Conservation (phyloP, 2,113 vertebrate species). For the Notarius quadriscutis region DNA sequence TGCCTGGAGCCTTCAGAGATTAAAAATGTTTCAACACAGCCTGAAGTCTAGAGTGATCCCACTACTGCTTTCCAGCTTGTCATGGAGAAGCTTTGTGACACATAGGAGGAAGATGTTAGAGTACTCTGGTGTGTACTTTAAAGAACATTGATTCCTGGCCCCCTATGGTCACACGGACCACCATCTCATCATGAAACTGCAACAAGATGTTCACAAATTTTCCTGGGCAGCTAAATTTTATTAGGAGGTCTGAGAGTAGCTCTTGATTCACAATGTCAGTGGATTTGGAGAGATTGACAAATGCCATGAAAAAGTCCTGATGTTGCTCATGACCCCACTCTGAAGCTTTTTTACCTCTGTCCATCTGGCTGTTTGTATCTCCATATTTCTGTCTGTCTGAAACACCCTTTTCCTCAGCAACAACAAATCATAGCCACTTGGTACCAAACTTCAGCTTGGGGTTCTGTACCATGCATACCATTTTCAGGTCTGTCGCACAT, state of each 20-base stretch:
- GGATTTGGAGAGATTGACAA: too few relatives aligned
- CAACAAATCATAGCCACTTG: too few relatives aligned
- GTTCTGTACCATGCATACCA: too few relatives aligned
- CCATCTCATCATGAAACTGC: not conserved
- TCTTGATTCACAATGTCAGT: not conserved
- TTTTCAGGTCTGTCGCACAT: too few relatives aligned
- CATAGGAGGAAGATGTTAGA: constrained; percentile 18
- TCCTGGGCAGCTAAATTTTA: not conserved
- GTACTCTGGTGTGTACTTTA: not conserved
- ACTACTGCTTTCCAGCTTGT: not conserved
- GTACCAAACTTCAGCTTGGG: too few relatives aligned
- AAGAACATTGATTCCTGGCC: not conserved
- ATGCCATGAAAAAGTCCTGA: too few relatives aligned
- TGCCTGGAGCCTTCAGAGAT: constrained; percentile 4
- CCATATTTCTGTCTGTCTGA: too few relatives aligned
- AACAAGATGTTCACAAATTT: not conserved
- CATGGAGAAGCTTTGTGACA: constrained; percentile 27
- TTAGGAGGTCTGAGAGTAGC: not conserved
- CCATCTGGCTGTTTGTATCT: too few relatives aligned
- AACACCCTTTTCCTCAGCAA: too few relatives aligned
- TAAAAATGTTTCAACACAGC: constrained; percentile 5
- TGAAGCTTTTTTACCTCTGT: too few relatives aligned
- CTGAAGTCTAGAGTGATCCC: constrained; percentile 16
- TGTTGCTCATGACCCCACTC: too few relatives aligned
- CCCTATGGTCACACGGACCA: not conserved